Base-by-base conservation (phyloP, 2,888 invertebrate genomes). In the Scaptodrosophila latifasciaeformis region DNA sequence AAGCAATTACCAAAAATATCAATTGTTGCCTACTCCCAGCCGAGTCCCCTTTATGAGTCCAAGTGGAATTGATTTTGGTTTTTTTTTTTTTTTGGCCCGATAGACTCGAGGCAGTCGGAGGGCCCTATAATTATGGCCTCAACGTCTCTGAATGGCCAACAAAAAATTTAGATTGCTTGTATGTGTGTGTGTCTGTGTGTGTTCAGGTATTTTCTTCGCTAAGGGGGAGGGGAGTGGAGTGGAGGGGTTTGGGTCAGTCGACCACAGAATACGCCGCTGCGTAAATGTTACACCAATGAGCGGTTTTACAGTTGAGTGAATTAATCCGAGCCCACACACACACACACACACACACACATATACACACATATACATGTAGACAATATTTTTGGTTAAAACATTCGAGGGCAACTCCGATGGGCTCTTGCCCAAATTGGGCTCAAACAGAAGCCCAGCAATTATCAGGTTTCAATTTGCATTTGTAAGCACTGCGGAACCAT, bases 381-480 rank as follows among this genome's bases (percentile, higher is more conserved):
- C 19, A 15, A 1, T 2, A 15, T 35, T 15, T 35, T 12, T 15
- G 12, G 35, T 12, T 15, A 13, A n/a, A n/a, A n/a, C n/a, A 1
- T 37, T 15, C 3, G 17, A 37, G 15, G n/a, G 35, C 15, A 15
- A 29, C 27, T 27, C 15, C 17, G 29, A n/a, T n/a, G n/a, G n/a
- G 21, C 34, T 13, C 10, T 13, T n/a, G 15, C 34, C 15, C 34
- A n/a, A 12, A 34, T 5, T n/a, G 31, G 12, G 31, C n/a, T 2
- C 6, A 4, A 31, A 15, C 15, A 15, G 35, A n/a, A 2, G 3
- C 3, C 55, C 62, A 64, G 61, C 67, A 68, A 68, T 68, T 68
- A 68, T 68, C 67, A 64, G 67, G 67, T 64, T 70, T 70, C 64
- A 68, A 68, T 68, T 68, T 68, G 70, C 70, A 68, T 68, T 68